Conservation (phyloP, 1,140 invertebrate species). For the Cydia amplana region DNA sequence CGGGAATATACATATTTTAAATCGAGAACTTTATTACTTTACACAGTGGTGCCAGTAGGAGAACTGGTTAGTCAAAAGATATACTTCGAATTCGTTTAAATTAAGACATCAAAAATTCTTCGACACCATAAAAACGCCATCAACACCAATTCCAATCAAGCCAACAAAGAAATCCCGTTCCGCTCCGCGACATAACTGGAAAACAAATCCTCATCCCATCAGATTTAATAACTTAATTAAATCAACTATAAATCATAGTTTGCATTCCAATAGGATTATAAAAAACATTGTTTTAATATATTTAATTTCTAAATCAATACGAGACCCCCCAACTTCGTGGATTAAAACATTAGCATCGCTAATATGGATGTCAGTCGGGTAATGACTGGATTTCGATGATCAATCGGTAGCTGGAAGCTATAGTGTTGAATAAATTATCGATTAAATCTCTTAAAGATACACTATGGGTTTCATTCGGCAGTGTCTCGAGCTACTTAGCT, state of each 20-base stretch:
- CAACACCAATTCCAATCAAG: conserved; percentile 24
- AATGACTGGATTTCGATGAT: conserved; percentile 26
- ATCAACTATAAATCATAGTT: conserved; percentile 23
- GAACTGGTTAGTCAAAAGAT: conserved; percentile 6
- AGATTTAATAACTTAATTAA: conserved; percentile 19
- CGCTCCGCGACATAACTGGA: neutral
- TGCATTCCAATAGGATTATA: conserved; percentile 10
- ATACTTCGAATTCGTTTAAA: neutral
- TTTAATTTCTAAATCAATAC: conserved; percentile 29
- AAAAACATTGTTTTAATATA: conserved; percentile 27
- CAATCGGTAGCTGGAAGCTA: conserved; percentile 27
- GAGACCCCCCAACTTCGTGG: conserved; percentile 26
- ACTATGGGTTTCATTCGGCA: conserved; percentile 2
- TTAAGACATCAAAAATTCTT: conserved; percentile 21
- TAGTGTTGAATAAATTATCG: conserved; percentile 23
- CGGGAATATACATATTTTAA: too few species aligned
- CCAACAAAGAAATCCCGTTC: conserved; percentile 14
- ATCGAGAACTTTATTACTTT: too few species aligned
- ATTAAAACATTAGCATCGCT: conserved; percentile 30
- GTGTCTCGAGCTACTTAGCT: neutral
- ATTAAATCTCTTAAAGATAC: conserved; percentile 21
- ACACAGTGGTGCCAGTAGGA: neutral
- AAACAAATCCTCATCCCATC: conserved; percentile 11
- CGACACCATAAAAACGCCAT: conserved; percentile 7
- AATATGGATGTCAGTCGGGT: conserved; percentile 26